Evolutionary conservation across 2,797 vertebrate genomes (phyloP).

Genomic region (Pangasius macronema): DNA sequence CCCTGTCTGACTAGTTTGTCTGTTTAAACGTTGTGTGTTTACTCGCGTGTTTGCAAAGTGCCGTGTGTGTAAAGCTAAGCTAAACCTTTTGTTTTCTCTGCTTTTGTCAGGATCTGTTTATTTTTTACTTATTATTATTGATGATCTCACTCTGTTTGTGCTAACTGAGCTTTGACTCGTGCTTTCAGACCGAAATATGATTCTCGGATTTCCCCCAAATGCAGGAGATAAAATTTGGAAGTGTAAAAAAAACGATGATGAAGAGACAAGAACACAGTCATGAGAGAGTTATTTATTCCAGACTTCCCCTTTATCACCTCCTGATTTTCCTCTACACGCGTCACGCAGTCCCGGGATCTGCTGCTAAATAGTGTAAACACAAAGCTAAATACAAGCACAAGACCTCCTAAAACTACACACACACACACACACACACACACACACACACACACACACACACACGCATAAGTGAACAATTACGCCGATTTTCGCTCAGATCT

Average conservation of each 20-base stretch:
- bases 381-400: not conserved
- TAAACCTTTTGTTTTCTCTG: not conserved
- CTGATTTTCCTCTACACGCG: constrained; percentile 5
- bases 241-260: not conserved
- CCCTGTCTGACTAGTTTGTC: not conserved
- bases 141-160: not conserved
- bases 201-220: not conserved
- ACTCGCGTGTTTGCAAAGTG: not conserved
- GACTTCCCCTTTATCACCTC: constrained; percentile 18
- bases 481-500: constrained; percentile 46
- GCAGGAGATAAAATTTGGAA: not conserved
- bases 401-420: not conserved
- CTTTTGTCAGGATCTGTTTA: not conserved
- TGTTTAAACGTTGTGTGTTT: not conserved
- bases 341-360: not conserved
- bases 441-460: constrained; percentile 9
- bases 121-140: not conserved
- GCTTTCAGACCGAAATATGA: not conserved
- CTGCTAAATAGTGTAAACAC: not conserved
- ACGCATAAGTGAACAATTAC: constrained; percentile 34
- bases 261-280: not conserved
- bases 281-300: not conserved
- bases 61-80: not conserved
- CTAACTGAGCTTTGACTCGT: too few species aligned
- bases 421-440: constrained; percentile 18